Conservation (phyloP, 1,140 invertebrate genomes). For the Anastrepha ludens region DNA sequence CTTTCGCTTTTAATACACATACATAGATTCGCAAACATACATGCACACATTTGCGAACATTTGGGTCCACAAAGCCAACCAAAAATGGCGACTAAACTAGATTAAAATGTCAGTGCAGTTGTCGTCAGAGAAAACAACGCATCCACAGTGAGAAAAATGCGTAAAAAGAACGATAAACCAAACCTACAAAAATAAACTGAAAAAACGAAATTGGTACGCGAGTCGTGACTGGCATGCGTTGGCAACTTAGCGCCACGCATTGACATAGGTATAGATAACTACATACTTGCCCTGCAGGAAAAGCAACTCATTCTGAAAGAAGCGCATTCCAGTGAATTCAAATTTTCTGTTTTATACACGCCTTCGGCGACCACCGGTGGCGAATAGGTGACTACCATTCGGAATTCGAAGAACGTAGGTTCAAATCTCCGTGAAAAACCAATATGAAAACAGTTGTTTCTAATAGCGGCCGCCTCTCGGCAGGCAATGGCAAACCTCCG, state of each 20-base stretch:
- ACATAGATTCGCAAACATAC: not conserved
- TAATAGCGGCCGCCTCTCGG: too few relatives aligned
- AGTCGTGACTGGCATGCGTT: constrained; percentile 45
- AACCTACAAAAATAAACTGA: not conserved
- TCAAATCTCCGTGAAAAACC: too few relatives aligned
- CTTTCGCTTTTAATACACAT: not conserved
- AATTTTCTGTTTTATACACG: too few relatives aligned
- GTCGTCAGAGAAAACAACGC: constrained; percentile 41
- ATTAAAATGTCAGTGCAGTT: constrained; percentile 48
- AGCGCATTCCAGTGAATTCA: too few relatives aligned
- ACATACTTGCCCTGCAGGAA: not conserved
- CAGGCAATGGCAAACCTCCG: too few relatives aligned
- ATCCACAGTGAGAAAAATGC: not conserved
- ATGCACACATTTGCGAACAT: not conserved
- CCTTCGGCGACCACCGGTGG: too few relatives aligned
- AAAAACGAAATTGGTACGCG: constrained; percentile 1
- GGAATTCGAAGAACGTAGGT: too few relatives aligned
- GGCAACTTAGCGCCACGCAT: not conserved
- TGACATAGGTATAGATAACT: not conserved
- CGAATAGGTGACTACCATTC: too few relatives aligned
- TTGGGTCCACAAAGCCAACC: constrained; percentile 32
- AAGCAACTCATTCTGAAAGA: not conserved
- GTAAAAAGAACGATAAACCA: constrained; percentile 30
- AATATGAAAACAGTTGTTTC: too few relatives aligned
- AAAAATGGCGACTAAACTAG: constrained; percentile 38